Evolutionary conservation across 1,140 invertebrate species (phyloP), one percentile per base, ranked within the genome.

Genomic region (Epicauta chinensis): DNA sequence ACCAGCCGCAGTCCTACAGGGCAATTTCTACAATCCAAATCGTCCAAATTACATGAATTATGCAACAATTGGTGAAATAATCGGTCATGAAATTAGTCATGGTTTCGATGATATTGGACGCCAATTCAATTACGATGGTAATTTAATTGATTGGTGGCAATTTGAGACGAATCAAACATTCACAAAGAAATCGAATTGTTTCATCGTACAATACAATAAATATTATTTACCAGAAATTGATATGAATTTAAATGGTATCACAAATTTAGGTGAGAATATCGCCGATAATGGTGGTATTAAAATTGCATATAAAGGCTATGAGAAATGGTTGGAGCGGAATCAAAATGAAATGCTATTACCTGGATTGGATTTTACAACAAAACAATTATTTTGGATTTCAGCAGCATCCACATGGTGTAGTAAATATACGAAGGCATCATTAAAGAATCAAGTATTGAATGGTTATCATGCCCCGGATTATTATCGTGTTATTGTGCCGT

Each of bases 21-120:
- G 88, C 9, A 78, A 82, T n/a, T 95, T 94, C 74, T 94, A 91
- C 69, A 82, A 79, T 38, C 82, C 82, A 29, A 81, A 89, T 47
- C 80, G 88, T 32, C 91, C 91, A 1, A 82, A 81, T 53, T 93
- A 92, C 58, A 83, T 95, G 78, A 95, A 95, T 66, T 95, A 88
- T 64, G 91, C 89, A 40, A 89, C 86, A 7, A 93, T 94, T 62
- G 51, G 83, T 16, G 80, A 77, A 58, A 76, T 84, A 12, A 82
- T 84, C 69, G 82, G 75, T 2, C 75, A 76, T 50, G 75, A 76
- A 63, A 73, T 76, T 9, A 73, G 71, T 6, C 74, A 75, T 17
- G 73, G 69, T 6, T 94, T 94, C 66, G 91, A 94, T 72, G 89
- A 93, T 68, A 82, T 89, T 69, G 87, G 87, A 36, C 78, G 89